phyloP scores from a whole-genome alignment of 2,888 invertebrate genomes.

The Chironomus riparius region DNA sequence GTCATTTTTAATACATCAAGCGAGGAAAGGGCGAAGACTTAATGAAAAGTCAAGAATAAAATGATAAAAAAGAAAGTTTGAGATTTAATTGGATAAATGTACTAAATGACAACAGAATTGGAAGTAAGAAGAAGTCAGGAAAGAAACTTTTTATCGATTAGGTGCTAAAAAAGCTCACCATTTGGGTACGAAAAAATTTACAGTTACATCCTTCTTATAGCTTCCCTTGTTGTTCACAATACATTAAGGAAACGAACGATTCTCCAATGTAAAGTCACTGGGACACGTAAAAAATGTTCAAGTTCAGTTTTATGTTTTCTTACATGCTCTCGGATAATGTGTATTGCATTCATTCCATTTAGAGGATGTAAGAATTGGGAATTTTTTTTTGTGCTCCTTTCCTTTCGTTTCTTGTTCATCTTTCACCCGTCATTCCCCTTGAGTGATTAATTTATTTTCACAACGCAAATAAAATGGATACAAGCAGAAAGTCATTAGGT shows the following conservation, averaged over 20 bases:
- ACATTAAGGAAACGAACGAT: no score
- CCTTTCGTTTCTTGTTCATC: not conserved
- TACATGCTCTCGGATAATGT: no score
- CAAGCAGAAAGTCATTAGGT: no score
- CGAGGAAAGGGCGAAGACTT: not conserved
- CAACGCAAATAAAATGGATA: no score
- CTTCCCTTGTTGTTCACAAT: no score
- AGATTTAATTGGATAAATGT: not conserved
- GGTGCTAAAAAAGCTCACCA: not conserved
- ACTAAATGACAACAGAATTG: not conserved
- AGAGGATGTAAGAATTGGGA: no score
- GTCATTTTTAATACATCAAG: not conserved
- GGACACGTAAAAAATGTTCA: no score
- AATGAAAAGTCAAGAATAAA: not conserved
- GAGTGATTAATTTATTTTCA: not conserved
- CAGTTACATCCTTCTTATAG: no score
- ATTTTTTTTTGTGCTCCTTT: not conserved
- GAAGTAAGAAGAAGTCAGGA: not conserved
- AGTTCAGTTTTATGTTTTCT: no score
- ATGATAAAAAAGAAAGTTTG: not conserved
- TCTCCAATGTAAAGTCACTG: no score
- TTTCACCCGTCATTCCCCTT: not conserved
- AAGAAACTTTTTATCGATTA: not conserved
- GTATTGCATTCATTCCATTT: no score
- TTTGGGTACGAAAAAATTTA: no score